These are phyloP conservation scores for Oryzias celebensis DNA, from an alignment of 2,113 vertebrate species.

Conservation along the genomic window DNA sequence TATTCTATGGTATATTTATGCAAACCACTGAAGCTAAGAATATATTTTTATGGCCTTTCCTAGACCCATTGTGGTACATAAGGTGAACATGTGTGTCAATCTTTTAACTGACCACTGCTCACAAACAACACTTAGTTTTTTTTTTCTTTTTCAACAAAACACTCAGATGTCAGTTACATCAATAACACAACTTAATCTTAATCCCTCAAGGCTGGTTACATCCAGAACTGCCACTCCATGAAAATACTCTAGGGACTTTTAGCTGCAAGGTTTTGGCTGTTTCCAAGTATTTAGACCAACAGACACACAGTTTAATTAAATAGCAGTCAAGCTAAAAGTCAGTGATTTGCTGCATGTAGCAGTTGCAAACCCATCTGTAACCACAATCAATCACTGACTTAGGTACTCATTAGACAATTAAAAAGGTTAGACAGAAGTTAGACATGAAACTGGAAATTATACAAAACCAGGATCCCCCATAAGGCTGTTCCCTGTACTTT, in stretches of 20 bases:
- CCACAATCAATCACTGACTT: slow-evolving; percentile 61
- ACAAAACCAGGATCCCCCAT: slow-evolving; percentile 22
- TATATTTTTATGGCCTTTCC: too few species aligned
- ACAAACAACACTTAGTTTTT: not conserved
- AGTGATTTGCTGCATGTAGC: slow-evolving; percentile 39
- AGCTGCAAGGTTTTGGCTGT: slow-evolving; percentile 43
- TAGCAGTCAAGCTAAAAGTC: slow-evolving; percentile 52
- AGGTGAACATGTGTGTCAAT: too few species aligned
- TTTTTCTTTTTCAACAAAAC: slow-evolving; percentile 11
- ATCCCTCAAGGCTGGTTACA: slow-evolving; percentile 49
- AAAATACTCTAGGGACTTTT: slow-evolving; percentile 34
- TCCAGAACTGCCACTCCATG: slow-evolving; percentile 49
- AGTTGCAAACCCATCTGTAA: slow-evolving; percentile 31
- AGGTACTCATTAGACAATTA: too few species aligned
- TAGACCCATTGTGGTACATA: too few species aligned
- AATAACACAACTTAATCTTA: slow-evolving; percentile 37
- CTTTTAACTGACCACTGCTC: too few species aligned
- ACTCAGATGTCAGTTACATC: slow-evolving; percentile 16
- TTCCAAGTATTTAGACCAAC: slow-evolving; percentile 51
- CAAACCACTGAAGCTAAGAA: too few species aligned
- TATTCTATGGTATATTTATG: too few species aligned
- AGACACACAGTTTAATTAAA: slow-evolving; percentile 59
- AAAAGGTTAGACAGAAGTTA: not conserved
- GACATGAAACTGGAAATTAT: slow-evolving; percentile 40
- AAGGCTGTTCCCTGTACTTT: slow-evolving; percentile 6